Evolutionary conservation across 2,888 invertebrate genomes (phyloP), one percentile per base, ranked within the genome.

Genomic region (Drosophila greeni): DNA sequence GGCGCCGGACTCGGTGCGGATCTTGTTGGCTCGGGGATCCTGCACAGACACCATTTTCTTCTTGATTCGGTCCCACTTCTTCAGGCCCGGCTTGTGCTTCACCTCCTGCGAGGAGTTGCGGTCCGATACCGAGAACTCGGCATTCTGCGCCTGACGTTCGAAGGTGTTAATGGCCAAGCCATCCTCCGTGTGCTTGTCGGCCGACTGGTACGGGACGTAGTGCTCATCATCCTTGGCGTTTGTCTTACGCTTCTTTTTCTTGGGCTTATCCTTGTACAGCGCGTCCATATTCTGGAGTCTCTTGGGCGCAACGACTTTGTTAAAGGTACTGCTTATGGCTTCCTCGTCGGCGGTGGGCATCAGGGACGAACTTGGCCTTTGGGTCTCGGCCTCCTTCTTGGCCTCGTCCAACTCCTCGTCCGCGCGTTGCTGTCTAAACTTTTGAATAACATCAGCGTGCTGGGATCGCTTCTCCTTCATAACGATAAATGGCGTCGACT

Each of bases 1-100:
- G 0, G 92, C 93, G 18, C 98, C 99, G 66, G 97, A 97, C 90
- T 99, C 99, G 0, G 98, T 98, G 80, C 94, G 94, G 73, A 99
- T 97, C 89, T 95, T 96, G 56, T 94, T 94, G 23, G 90, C 89
- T 74, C 92, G 92, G 5, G 86, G 87, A 85, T 86, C 88, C 64
- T 87, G 85, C 5, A 87, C 91, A 26, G 92, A 91, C 33, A 99
- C 94, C 94, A 97, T 97, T 90, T 96, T 98, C 92, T 98, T 99
- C 89, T 95, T 94, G 87, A 97, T 97, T 49, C 97, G 92, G 90
- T 99, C 98, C 99, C 99, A 98, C 86, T 93, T 93, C 85, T 93
- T 92, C 74, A 92, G 88, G 69, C 92, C 92, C 3, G 90, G 91
- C 52, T 91, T 91, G 52, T 91, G 90, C 33, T 92, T 91, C 64